These are phyloP conservation scores for Ridgeia piscesae DNA, from an alignment of 1,140 invertebrate species.

Conservation along the genomic window DNA sequence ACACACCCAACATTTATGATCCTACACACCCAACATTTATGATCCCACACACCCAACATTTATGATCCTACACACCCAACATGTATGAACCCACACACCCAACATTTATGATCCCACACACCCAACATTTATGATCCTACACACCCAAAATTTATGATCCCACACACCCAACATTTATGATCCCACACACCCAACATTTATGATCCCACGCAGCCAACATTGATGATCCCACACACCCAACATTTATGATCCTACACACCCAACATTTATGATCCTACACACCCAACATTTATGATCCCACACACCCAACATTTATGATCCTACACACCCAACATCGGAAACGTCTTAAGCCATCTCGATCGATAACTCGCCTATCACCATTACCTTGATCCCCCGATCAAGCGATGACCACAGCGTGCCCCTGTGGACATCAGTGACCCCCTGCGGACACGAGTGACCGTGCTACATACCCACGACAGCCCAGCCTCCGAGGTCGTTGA, in stretches of 20 bases:
- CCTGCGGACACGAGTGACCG: too few species aligned
- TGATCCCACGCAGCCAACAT: not conserved
- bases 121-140: not conserved
- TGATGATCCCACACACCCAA: too few species aligned
- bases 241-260: not conserved
- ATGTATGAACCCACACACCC: too few species aligned
- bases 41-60: not conserved
- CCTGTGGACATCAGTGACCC: not conserved
- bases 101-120: not conserved
- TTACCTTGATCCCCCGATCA: not conserved
- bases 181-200: not conserved
- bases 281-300: not conserved
- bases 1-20: not conserved
- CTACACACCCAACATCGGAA: too few species aligned
- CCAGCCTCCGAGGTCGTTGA: constrained; percentile 7
- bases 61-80: not conserved
- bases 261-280: not conserved
- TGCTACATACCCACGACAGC: constrained; percentile 3
- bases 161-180: too few species aligned
- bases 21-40: too few species aligned
- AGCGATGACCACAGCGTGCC: not conserved
- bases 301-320: too few species aligned
- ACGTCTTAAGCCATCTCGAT: not conserved
- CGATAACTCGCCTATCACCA: not conserved
- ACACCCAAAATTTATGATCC: not conserved